A percentile compares a stretch with the other conserved stretches of the same genome.
Evolutionary conservation across 2,888 invertebrate genomes (phyloP).

Genomic region (Crossocerus cetratus): DNA sequence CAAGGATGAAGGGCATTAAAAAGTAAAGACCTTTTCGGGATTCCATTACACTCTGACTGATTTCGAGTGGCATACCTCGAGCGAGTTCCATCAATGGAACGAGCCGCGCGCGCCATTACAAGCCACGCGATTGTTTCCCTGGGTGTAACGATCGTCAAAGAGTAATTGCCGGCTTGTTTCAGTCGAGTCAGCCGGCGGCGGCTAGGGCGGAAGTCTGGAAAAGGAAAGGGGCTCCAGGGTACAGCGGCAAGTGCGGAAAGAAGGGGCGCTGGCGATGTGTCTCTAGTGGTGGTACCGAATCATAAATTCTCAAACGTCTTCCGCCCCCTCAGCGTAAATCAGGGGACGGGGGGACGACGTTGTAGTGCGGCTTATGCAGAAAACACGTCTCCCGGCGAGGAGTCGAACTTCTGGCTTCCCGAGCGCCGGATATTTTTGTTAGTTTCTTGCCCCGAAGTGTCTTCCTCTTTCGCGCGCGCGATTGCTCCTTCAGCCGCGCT

Average conservation of each 20-base stretch:
- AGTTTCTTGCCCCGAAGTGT: constrained; percentile 1
- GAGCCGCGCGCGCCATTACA: no score
- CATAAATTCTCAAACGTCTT: constrained; percentile 74
- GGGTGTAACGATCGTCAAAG: constrained; percentile 70
- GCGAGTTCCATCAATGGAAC: no score
- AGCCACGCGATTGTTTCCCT: constrained; percentile 61
- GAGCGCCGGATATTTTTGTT: constrained; percentile 48
- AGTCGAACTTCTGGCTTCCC: no score
- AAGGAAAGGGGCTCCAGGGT: constrained; percentile 32
- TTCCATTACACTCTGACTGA: constrained; percentile 14
- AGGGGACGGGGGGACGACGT: constrained; percentile 18
- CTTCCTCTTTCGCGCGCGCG: constrained; percentile 14
- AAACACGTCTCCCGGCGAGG: no score
- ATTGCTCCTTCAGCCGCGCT: constrained; percentile 15
- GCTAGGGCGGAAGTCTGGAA: constrained; percentile 49
- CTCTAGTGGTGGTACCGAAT: constrained; percentile 31
- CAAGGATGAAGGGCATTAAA: no score
- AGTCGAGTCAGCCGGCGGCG: constrained; percentile 70
- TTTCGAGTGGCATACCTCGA: background rate
- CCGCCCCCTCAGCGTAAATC: constrained; percentile 65
- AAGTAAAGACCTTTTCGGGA: constrained; percentile 14
- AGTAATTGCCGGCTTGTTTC: constrained; percentile 73
- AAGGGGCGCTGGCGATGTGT: constrained; percentile 35
- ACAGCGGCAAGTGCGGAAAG: constrained; percentile 19
- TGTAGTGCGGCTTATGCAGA: constrained; percentile 51